phyloP scores from a whole-genome alignment of 2,113 vertebrate genomes.

The Tetraodon nigroviridis region DNA sequence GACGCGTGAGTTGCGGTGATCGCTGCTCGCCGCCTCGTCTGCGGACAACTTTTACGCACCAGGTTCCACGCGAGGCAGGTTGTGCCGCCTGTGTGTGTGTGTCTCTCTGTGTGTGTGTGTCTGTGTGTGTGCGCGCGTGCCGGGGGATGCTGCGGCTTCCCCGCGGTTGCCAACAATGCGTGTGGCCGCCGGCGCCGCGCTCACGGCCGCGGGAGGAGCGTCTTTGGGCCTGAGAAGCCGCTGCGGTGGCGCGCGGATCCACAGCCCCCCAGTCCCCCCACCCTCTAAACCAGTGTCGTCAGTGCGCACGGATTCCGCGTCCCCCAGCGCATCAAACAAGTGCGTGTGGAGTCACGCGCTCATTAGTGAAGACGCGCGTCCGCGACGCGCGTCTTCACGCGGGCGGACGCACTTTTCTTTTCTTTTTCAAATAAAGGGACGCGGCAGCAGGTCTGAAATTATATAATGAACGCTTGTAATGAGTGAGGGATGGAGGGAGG shows the following conservation, averaged over 20 bases:
- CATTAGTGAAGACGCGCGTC: background rate
- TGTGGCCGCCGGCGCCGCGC: background rate
- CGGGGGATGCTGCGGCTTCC: slow-evolving; percentile 6
- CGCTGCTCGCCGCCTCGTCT: too few species aligned
- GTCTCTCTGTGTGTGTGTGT: slow-evolving; percentile 1
- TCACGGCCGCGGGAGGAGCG: background rate
- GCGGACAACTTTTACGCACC: slow-evolving; percentile 49
- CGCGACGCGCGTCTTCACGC: background rate
- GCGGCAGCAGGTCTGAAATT: background rate
- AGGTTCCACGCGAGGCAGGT: too few species aligned
- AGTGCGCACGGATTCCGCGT: background rate
- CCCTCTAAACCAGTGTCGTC: background rate
- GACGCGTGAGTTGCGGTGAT: background rate
- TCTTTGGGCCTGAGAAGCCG: background rate
- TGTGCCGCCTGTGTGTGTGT: slow-evolving; percentile 1
- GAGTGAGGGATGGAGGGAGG: background rate
- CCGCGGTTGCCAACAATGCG: background rate
- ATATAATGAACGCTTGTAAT: background rate
- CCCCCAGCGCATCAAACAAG: too few species aligned
- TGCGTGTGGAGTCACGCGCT: too few species aligned
- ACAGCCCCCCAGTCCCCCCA: too few species aligned
- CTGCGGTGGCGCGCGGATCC: background rate
- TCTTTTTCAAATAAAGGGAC: background rate
- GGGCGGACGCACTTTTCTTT: background rate
- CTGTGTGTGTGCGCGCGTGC: slow-evolving; percentile 16